Conservation (phyloP, 2,113 vertebrate genomes). For the Toxotes chatareus region DNA sequence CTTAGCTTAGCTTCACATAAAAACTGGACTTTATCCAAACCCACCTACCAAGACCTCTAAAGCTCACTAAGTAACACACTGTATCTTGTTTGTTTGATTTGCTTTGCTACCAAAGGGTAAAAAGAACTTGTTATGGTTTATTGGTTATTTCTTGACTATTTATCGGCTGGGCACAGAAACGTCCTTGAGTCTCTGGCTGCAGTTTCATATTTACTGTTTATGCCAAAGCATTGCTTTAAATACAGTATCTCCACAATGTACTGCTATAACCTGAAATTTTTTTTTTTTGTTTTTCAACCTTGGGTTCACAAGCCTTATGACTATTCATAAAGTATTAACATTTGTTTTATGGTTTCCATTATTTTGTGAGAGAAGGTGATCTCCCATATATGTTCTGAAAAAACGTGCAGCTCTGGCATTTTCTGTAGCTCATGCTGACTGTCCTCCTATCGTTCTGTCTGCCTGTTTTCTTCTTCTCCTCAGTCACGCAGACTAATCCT, state of each 20-base stretch:
- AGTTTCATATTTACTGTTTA: not conserved
- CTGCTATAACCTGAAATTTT: not conserved
- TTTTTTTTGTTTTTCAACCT: not conserved
- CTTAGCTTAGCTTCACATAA: not conserved
- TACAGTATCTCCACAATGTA: not conserved
- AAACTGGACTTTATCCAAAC: not conserved
- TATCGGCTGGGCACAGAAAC: not conserved
- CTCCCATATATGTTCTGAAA: not conserved
- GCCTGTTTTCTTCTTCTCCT: constrained; percentile 44
- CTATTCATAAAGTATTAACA: not conserved
- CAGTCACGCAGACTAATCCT: constrained; percentile 42
- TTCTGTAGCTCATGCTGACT: constrained; percentile 9
- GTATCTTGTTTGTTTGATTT: not conserved
- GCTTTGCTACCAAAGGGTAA: not conserved
- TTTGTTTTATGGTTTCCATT: not conserved
- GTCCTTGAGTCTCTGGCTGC: not conserved
- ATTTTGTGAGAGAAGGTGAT: constrained; percentile 25
- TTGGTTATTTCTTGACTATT: not conserved
- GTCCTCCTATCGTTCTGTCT: not conserved
- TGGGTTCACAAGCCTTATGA: not conserved
- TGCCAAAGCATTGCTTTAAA: not conserved
- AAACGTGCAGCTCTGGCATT: constrained; percentile 26
- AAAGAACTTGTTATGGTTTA: constrained; percentile 2
- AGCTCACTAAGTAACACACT: not conserved
- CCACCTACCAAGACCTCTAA: not conserved